phyloP scores from a whole-genome alignment of 2,888 invertebrate species.

The Eumerus sabulonum region DNA sequence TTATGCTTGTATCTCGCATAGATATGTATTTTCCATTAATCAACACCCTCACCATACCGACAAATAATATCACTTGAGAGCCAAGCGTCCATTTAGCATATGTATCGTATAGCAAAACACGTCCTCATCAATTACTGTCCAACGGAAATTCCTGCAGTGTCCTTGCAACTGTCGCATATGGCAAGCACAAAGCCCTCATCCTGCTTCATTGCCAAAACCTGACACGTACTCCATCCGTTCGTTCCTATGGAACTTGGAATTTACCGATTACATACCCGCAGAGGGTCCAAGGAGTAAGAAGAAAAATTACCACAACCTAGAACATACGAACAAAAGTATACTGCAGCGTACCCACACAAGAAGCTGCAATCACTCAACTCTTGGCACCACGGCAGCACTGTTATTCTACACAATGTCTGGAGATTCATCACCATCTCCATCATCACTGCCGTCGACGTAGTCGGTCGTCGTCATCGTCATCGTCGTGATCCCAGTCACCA shows the following conservation, averaged over 20 bases:
- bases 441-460: too few species aligned
- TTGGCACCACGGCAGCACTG: too few species aligned
- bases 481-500: too few species aligned
- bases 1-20: too few species aligned
- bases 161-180: slow-evolving; percentile 40
- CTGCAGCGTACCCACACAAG: too few species aligned
- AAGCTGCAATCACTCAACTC: slow-evolving; percentile 25
- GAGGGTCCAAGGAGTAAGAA: slow-evolving; percentile 4
- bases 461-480: too few species aligned
- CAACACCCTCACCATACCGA: too few species aligned
- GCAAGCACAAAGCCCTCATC: slow-evolving; percentile 18
- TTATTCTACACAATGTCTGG: slow-evolving; percentile 20
- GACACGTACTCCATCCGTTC: slow-evolving; percentile 33
- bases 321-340: too few species aligned
- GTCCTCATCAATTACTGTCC: slow-evolving; percentile 43
- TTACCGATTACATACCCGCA: not conserved
- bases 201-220: slow-evolving; percentile 25
- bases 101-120: slow-evolving; percentile 37
- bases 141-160: slow-evolving; percentile 8
- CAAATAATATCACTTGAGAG: slow-evolving; percentile 2
- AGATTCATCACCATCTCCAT: slow-evolving; percentile 41
- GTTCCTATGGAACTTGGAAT: slow-evolving; percentile 10
- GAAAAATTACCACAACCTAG: slow-evolving; percentile 6
- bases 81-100: slow-evolving; percentile 40
- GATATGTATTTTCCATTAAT: slow-evolving; percentile 56